These are phyloP conservation scores for Drosophila fuyamai DNA, from an alignment of 1,140 invertebrate genomes.

Conservation along the genomic window DNA sequence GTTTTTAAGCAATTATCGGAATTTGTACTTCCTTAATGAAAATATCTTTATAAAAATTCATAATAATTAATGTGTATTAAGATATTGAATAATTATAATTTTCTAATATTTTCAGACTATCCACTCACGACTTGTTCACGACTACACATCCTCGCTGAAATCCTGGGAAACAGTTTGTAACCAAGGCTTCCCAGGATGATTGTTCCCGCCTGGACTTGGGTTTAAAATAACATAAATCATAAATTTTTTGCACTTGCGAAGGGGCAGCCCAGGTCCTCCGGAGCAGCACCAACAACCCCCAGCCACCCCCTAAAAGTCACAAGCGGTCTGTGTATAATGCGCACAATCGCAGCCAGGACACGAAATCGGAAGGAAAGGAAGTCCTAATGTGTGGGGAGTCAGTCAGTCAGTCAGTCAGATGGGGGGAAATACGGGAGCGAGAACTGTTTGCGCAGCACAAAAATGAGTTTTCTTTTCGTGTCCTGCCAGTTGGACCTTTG, in stretches of 20 bases:
- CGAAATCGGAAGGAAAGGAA: constrained; percentile 59
- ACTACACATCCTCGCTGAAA: neutral
- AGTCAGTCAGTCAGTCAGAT: neutral
- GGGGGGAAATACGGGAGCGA: constrained; percentile 1
- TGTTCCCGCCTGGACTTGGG: constrained; percentile 28
- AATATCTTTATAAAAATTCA: too few species aligned
- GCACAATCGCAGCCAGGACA: constrained; percentile 68
- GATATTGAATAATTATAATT: too few species aligned
- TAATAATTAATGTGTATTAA: too few species aligned
- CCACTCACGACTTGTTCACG: neutral
- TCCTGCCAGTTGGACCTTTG: constrained; percentile 42
- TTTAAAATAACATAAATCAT: constrained; percentile 71
- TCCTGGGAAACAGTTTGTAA: constrained; percentile 40
- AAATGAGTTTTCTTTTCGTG: constrained; percentile 60
- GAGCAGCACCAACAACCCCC: neutral
- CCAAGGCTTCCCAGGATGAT: constrained; percentile 21
- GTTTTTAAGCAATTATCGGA: too few species aligned
- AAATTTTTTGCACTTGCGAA: constrained; percentile 42
- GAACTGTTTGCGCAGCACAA: constrained; percentile 66
- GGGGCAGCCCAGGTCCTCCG: constrained; percentile 10
- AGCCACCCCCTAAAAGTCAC: neutral
- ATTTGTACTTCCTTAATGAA: too few species aligned
- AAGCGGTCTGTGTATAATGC: constrained; percentile 61
- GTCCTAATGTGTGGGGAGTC: constrained; percentile 42
- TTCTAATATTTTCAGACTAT: neutral